Base-by-base conservation (phyloP, 2,888 invertebrate species). In the Lasioglossum marginatum region DNA sequence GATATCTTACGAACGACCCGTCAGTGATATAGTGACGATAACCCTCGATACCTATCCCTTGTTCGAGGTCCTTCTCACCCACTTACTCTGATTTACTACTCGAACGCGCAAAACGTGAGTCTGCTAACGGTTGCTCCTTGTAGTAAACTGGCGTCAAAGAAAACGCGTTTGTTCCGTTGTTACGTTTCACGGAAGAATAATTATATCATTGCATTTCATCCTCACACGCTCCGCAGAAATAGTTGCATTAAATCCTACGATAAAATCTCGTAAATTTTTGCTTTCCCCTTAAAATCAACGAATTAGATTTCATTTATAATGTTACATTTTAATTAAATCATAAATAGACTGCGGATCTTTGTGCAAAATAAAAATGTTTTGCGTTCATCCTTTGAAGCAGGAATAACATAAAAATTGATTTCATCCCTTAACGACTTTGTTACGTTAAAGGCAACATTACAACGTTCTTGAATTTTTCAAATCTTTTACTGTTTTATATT, bases 21-120 rank as follows among this genome's bases (percentile, higher is more conserved):
- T 83, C 82, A 78, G 92, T 93, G 93, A 93, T 93, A 92, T 92
- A 93, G 93, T 88, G 93, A 91, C 92, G 93, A 93, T 93, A 93
- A 93, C 92, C 91, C 89, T 87, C 90, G 84, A 85, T 83, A 88
- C 86, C 86, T 88, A 83, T 81, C 88, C 81, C 90, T 86, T 79
- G 87, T 91, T 89, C 87, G 74, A 72, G 83, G 82, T 92, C 91
- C 91, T 93, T 92, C 90, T 92, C 92, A 92, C 90, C 93, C 92
- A 93, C 93, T 93, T 92, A 92, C 89, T 89, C 90, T 91, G 91
- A 91, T 91, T 91, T 91, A 91, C 88, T 90, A 84, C 86, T 83
- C 68, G 86, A 80, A 86, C 90, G 89, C 85, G 91, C 87, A 89
- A 88, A 89, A 90, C 88, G 86, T 83, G 89, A 83, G 86, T 71